Evolutionary conservation across 1,140 invertebrate species (phyloP).

Genomic region (Anoplolepis gracilipes): DNA sequence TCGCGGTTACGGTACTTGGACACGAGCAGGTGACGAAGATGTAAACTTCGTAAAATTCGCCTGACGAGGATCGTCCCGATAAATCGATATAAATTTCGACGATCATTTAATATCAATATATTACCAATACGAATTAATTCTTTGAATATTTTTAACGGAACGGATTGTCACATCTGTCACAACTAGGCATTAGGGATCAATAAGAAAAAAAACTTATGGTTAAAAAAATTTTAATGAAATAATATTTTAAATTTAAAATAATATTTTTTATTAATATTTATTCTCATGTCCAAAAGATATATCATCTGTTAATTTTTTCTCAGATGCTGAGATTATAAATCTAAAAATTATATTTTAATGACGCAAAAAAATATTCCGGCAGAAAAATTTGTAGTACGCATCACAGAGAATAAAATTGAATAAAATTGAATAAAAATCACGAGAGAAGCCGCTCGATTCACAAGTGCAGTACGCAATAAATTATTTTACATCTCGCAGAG

Average conservation of each 20-base stretch:
- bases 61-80: neutral
- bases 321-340: neutral
- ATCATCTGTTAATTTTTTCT: neutral
- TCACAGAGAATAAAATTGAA: neutral
- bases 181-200: neutral
- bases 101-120: neutral
- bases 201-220: neutral
- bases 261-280: neutral
- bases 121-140: neutral
- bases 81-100: neutral
- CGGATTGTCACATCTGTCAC: no score
- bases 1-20: conserved; percentile 50
- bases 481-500: conserved; percentile 23
- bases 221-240: conserved; percentile 5
- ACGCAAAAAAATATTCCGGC: neutral
- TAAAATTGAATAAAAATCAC: neutral
- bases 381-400: neutral
- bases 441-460: neutral
- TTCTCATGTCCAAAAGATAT: neutral
- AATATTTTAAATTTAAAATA: neutral
- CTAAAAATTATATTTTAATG: neutral
- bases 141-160: neutral
- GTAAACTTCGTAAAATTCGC: conserved; percentile 1
- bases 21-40: conserved; percentile 45
- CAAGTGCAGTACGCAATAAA: neutral